Conservation (phyloP, 2,888 invertebrate species). For the Coleophora flavipennella region DNA sequence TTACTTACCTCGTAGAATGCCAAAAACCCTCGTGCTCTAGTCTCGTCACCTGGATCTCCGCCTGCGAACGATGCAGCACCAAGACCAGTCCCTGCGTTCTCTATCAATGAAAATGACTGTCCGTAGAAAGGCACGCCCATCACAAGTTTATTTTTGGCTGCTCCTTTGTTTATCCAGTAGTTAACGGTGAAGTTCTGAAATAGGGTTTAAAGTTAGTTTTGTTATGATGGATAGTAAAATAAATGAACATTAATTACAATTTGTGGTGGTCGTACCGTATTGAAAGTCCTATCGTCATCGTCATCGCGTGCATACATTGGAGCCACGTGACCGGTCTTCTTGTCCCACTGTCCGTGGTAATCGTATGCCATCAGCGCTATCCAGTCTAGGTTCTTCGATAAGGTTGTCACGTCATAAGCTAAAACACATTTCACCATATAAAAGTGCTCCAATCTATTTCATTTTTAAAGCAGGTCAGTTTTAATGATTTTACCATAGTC, state of each 20-base stretch:
- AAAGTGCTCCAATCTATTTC: too few relatives aligned
- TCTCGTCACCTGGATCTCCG: conserved; percentile 91
- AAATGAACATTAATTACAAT: neutral
- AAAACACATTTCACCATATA: conserved; percentile 9
- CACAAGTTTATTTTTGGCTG: conserved; percentile 82
- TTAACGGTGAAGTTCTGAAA: conserved; percentile 86
- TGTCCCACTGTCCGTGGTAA: conserved; percentile 94
- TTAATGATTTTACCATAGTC: conserved; percentile 76
- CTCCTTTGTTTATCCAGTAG: conserved; percentile 89
- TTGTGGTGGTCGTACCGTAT: conserved; percentile 56
- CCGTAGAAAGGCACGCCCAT: conserved; percentile 93
- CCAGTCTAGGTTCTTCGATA: conserved; percentile 88
- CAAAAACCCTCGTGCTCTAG: conserved; percentile 88
- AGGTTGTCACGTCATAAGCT: conserved; percentile 81
- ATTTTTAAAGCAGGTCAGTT: neutral
- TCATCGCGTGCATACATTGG: conserved; percentile 87
- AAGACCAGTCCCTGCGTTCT: conserved; percentile 75
- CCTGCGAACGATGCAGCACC: conserved; percentile 88
- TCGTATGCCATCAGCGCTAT: conserved; percentile 94
- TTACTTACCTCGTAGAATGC: conserved; percentile 87
- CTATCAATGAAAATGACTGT: conserved; percentile 87
- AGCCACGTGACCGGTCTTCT: conserved; percentile 90
- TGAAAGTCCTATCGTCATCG: conserved; percentile 82
- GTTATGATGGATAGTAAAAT: neutral
- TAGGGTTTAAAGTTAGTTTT: neutral